A percentile compares a stretch with the other conserved stretches of the same genome.
These are phyloP conservation scores for Capreolus pygargus DNA, from an alignment of 2,113 vertebrate species.

Conservation along the genomic window DNA sequence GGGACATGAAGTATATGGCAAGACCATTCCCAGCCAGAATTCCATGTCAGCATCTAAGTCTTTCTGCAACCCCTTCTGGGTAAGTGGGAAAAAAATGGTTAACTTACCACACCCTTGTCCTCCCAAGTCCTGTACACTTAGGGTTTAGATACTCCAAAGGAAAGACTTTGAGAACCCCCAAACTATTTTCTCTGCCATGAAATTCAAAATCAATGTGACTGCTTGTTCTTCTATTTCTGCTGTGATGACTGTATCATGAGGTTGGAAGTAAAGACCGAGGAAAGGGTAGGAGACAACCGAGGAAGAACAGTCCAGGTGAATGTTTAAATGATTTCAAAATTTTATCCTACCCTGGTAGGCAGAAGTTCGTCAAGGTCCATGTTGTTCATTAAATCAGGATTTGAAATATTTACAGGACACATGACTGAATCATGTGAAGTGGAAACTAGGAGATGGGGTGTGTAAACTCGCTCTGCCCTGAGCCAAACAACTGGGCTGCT, in stretches of 20 bases:
- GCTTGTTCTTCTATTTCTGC: not conserved
- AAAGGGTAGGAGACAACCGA: not conserved
- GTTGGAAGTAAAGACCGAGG: not conserved
- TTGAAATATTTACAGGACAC: not conserved
- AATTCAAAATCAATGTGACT: not conserved
- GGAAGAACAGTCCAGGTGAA: too few species aligned
- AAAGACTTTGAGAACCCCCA: not conserved
- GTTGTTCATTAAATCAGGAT: not conserved
- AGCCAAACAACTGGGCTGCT: not conserved
- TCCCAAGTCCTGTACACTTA: rapidly evolving
- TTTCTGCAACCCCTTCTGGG: not conserved
- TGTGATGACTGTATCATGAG: not conserved
- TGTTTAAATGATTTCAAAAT: not conserved
- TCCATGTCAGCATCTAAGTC: not conserved
- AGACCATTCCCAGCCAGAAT: not conserved
- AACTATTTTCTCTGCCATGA: not conserved
- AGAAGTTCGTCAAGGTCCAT: not conserved
- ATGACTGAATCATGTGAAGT: not conserved
- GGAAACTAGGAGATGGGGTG: not conserved
- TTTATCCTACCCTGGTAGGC: rapidly evolving
- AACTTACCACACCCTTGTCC: not conserved
- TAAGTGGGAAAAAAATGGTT: not conserved
- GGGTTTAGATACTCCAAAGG: not conserved
- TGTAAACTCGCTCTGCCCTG: not conserved
- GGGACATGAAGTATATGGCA: rapidly evolving